Evolutionary conservation across 2,797 vertebrate genomes (phyloP), one percentile per base, ranked within the genome.

Genomic region (Helicolenus hilgendorfi): DNA sequence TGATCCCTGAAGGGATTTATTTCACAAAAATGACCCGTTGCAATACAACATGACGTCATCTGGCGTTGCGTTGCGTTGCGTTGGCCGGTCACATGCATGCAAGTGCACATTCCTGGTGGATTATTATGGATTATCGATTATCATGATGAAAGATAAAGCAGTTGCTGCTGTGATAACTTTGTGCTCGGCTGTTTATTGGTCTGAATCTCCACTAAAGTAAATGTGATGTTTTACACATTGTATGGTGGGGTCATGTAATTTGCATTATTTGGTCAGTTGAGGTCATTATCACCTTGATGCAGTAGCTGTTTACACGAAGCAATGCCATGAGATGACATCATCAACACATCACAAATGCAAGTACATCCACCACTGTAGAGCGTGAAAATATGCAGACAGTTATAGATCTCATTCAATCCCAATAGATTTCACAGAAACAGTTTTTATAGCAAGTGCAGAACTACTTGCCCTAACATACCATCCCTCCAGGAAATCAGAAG

Each of bases 401-500:
- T 35, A 14, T 7, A 36, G 3, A 55, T 27, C 35, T 27, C n/a
- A 22, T 55, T 0, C 49, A 53, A 53, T 53, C 49, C 20, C 41
- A 20, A 45, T 18, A 45, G 6, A 55, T 55, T 10, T 22, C 20
- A 55, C 49, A 55, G 20, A 22, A 53, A 24, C 2, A 5, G 4
- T 80, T 63, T 13, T 56, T 11, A 29, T 13, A 31, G 14, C 10
- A 41, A 49, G 7, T 67, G 7, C 35, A 49, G 27, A 35, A 38
- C 20, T 22, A 63, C 11, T 36, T 55, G 3, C 2, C 2, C 5
- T 62, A 75, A 75, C 36, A 79, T 8, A 67, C 3, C 13, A 41
- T 45, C 13, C 9, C 64, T 67, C 10, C 27, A 72, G 62, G 80
- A 83, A 72, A 63, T 76, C 20, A 60, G 45, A 83, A 72, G 56